phyloP scores from a whole-genome alignment of 2,113 vertebrate genomes.

The Colaptes auratus region DNA sequence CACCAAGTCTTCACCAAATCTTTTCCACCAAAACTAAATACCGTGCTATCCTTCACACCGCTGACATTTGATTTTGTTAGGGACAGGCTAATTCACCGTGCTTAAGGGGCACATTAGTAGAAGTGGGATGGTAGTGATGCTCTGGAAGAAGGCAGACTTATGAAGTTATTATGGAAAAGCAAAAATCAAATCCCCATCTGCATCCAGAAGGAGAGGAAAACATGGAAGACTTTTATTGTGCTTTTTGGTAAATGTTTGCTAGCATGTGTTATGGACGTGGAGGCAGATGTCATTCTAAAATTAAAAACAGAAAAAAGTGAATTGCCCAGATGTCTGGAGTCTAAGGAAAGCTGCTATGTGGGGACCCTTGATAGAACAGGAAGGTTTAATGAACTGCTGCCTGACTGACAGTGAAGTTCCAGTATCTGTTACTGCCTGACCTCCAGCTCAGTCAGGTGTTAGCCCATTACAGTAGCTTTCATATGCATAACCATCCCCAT shows the following conservation, averaged over 20 bases:
- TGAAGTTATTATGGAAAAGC: neutral
- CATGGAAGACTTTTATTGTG: neutral
- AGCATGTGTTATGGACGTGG: neutral
- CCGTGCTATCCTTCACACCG: neutral
- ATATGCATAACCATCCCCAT: conserved; percentile 6
- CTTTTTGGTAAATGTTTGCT: neutral
- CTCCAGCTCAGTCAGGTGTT: neutral
- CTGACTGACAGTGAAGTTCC: neutral
- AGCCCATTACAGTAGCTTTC: neutral
- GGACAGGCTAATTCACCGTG: neutral
- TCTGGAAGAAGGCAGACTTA: neutral
- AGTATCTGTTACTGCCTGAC: neutral
- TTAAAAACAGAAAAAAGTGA: neutral
- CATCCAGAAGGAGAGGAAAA: neutral
- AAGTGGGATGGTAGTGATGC: neutral
- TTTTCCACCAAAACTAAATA: neutral
- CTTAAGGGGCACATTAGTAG: neutral
- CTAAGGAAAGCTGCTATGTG: neutral
- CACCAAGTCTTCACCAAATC: neutral
- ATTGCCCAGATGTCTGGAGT: neutral
- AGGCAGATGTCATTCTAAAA: neutral
- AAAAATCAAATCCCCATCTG: neutral
- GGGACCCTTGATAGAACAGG: neutral
- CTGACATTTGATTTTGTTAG: neutral
- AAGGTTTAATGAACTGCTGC: neutral